phyloP scores from a whole-genome alignment of 2,797 vertebrate species.

The Paratrypauchen microcephalus region DNA sequence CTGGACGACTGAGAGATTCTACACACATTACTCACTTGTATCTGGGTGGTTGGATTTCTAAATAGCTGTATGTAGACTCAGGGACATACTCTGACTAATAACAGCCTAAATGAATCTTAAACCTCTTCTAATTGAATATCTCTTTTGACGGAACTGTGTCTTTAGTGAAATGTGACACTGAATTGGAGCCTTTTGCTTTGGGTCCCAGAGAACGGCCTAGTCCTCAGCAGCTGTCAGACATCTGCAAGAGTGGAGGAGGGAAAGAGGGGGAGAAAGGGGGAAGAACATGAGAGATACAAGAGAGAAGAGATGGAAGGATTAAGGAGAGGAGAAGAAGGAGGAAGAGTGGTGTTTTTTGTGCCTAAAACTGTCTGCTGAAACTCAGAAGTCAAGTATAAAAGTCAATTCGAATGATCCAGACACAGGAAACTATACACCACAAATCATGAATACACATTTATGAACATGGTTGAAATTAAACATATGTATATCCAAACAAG shows the following conservation, averaged over 20 bases:
- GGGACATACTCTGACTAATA: neutral
- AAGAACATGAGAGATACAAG: neutral
- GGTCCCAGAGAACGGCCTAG: constrained; percentile 14
- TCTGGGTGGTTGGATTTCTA: too few relatives aligned
- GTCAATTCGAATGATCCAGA: too few relatives aligned
- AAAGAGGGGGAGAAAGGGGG: neutral
- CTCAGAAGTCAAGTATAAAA: too few relatives aligned
- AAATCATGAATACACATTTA: too few relatives aligned
- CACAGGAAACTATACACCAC: too few relatives aligned
- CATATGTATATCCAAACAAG: too few relatives aligned
- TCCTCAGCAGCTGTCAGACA: neutral
- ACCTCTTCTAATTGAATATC: neutral
- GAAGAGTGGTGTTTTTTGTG: neutral
- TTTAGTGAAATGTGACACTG: constrained; percentile 29
- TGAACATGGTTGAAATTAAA: too few relatives aligned
- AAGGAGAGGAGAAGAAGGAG: neutral
- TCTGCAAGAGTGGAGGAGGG: neutral
- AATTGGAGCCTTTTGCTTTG: constrained; percentile 2
- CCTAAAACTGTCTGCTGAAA: too few relatives aligned
- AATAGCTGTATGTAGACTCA: neutral
- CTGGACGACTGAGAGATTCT: too few relatives aligned
- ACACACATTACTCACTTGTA: too few relatives aligned
- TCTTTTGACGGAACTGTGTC: neutral
- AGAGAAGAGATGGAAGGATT: neutral
- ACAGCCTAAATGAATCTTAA: neutral